Base-by-base conservation (phyloP, 2,888 invertebrate genomes). In the Nasonovia ribisnigri region DNA sequence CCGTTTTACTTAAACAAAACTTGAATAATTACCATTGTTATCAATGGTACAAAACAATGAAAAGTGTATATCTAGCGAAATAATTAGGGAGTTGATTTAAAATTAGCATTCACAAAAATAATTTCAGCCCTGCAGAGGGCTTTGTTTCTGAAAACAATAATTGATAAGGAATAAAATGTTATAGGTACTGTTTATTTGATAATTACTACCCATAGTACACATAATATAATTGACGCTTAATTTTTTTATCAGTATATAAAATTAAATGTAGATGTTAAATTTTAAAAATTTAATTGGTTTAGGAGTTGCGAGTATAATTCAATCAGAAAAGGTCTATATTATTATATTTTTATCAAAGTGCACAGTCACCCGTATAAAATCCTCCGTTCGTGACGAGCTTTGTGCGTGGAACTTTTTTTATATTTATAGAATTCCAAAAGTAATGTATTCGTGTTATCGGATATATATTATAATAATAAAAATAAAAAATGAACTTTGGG, bases 261-360 rank as follows among this genome's bases (percentile, higher is more conserved):
- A 77, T 77, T 77, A 77, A 77, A 77, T 77, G 3, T 20, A 36
- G 77, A 77, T 77, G 43, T 42, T 43, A 43, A 43, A 84, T 84
- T 84, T 26, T 84, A 84, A 84, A 84, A 84, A 43, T 24, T 84
- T 24, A 84, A 86, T 87, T 48, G n/a, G 87, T 48, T 87, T 87
- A 84, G 43, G 11, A 26, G 43, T 84, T 26, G 20, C n/a, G 4
- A 20, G 60, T n/a, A 88, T 54, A 54, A 77, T 77, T 77, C 77
- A 77, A 77, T 77, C 77, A 77, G 20, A 90, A 90, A 42, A 84
- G 51, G 51, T 91, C 20, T 91, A 43, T 36, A 42, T 51, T 36
- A 42, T 51, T 29, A 42, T 42, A 46, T 90, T 91, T 51, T 91
- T 91, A 91, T 91, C 84, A 91, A 91, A 84, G 90, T 90, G 90